Base-by-base conservation (phyloP, 2,113 vertebrate genomes). In the Fukomys damarensis region DNA sequence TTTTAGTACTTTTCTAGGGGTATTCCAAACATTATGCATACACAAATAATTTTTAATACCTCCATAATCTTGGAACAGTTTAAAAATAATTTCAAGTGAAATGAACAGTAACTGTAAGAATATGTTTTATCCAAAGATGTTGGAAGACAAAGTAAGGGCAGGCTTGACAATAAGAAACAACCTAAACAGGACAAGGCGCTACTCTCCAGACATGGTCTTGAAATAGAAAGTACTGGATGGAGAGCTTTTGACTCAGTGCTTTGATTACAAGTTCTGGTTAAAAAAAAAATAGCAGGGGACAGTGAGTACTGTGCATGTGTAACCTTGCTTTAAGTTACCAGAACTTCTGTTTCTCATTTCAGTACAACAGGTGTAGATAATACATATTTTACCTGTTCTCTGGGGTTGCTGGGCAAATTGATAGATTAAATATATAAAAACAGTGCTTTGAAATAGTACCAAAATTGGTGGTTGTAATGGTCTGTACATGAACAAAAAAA, bases 41-140 rank as follows among this genome's bases (percentile, higher is more conserved):
- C 76, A 77, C 30, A 59, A 70, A 32, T 65, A 61, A 54, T 49
- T 93, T 79, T 49, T 35, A 58, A 66, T 93, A 85, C 19, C 76
- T 80, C 86, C 41, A n/a, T 59, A 86, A 52, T 90, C 17, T 70
- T 89, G 30, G 85, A 13, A 19, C 80, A 9, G n/a, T 89, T 82
- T 49, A 68, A 77, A 84, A 84, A 61, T 68, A 76, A 92, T 80
- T 80, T 26, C 61, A 89, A 14, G 32, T 89, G n/a, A 89, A 74
- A 30, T 80, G 30, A 89, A 16, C 43, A 83, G 8, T 59, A 96
- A 30, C 30, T 74, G 3, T 81, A 38, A 74, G 35, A 85, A 80
- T 52, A 74, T 32, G 22, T 83, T 92, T 86, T 52, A 65, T 80
- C 16, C 30, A 90, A 38, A 86, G 46, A 41, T 76, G 9, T 65